Evolutionary conservation across 2,113 vertebrate species (phyloP).

Genomic region (Eolophus roseicapilla): DNA sequence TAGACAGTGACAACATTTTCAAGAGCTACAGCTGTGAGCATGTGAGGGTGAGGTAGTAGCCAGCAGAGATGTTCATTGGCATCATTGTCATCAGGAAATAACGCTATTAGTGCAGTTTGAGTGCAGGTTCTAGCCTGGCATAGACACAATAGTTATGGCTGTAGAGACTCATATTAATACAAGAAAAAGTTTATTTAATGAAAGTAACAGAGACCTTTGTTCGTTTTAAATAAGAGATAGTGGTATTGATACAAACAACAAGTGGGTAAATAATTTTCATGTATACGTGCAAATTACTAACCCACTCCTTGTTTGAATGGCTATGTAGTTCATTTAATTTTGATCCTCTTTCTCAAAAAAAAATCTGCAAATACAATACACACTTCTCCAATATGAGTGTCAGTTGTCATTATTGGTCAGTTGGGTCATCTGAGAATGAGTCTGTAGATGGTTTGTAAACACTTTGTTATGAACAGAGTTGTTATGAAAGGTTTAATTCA

Average conservation of each 20-base stretch:
- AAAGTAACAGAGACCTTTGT: not conserved
- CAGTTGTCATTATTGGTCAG: not conserved
- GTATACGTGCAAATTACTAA: not conserved
- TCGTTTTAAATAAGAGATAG: not conserved
- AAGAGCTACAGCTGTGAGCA: not conserved
- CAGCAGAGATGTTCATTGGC: not conserved
- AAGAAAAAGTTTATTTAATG: not conserved
- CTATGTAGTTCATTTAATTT: not conserved
- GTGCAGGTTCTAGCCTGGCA: not conserved
- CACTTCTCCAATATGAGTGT: not conserved
- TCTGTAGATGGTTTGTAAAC: not conserved
- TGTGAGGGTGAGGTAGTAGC: not conserved
- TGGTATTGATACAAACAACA: not conserved
- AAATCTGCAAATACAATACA: not conserved
- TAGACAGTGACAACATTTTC: not conserved
- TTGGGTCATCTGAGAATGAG: not conserved
- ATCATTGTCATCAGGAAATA: not conserved
- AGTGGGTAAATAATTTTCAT: not conserved
- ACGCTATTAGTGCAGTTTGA: not conserved
- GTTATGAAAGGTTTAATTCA: not conserved
- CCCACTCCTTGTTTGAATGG: not conserved
- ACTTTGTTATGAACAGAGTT: not conserved
- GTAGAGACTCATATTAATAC: not conserved
- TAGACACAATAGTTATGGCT: not conserved
- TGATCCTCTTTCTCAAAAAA: not conserved